phyloP scores from a whole-genome alignment of 2,888 invertebrate species.

The Rhimphoctona megacephalus region DNA sequence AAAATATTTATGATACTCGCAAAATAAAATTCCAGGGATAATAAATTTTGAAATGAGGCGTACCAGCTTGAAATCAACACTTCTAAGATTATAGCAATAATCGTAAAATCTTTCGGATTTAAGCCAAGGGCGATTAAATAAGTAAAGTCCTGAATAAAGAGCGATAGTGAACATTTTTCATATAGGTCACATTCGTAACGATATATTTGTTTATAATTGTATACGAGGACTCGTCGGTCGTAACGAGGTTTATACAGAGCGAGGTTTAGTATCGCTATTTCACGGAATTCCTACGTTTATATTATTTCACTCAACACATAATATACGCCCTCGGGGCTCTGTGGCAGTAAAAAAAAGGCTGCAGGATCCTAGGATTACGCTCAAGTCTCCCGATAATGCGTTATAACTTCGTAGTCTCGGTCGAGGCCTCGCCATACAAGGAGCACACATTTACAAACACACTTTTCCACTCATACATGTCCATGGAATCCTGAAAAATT shows the following conservation, averaged over 20 bases:
- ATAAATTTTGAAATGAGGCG: slow-evolving; percentile 6
- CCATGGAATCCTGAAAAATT: slow-evolving; percentile 45
- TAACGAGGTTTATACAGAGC: slow-evolving; percentile 41
- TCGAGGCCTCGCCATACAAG: slow-evolving; percentile 60
- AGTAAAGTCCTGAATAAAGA: not conserved
- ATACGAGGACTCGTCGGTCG: slow-evolving; percentile 40
- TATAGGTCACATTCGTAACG: slow-evolving; percentile 18
- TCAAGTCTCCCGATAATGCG: slow-evolving; percentile 57
- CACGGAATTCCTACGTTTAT: slow-evolving; percentile 52
- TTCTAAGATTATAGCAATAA: slow-evolving; percentile 9
- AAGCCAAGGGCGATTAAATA: not conserved
- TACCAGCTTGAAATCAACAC: not conserved
- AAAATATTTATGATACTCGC: not conserved
- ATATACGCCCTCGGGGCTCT: slow-evolving; percentile 41
- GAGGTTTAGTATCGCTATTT: slow-evolving; percentile 48
- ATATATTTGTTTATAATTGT: slow-evolving; percentile 19
- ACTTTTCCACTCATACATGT: slow-evolving; percentile 22
- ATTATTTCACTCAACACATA: slow-evolving; percentile 56
- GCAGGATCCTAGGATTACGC: slow-evolving; percentile 58
- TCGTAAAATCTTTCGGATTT: slow-evolving; percentile 11
- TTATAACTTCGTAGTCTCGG: slow-evolving; percentile 42
- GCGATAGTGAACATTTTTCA: not conserved
- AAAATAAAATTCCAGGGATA: not conserved
- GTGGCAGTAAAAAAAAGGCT: slow-evolving; percentile 42
- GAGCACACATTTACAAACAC: slow-evolving; percentile 40